Base-by-base conservation (phyloP, 2,113 vertebrate genomes). In the Suncus etruscus region DNA sequence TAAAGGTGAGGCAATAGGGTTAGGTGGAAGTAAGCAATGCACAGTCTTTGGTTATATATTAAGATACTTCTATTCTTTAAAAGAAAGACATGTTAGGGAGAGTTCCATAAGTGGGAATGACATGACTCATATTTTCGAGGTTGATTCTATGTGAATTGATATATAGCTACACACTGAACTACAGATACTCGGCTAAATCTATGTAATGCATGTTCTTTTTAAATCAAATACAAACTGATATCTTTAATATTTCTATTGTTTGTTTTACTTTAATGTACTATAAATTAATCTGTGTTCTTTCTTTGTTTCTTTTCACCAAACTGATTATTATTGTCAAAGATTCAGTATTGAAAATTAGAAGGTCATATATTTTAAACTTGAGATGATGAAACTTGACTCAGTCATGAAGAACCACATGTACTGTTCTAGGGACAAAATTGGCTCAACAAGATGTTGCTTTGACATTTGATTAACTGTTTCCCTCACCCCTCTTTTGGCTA, bases 401-500 rank as follows among this genome's bases (percentile, higher is more conserved):
- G 25, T 74, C 58, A 94, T 88, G 58, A 89, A 91, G 90, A 95
- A 95, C 84, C 31, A 77, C 78, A 77, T 81, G 91, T 95, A 89
- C 86, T 94, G 94, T 93, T n/a, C 81, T 58, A 74, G 72, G 83
- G 78, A 93, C 51, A 93, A 75, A 95, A 91, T 65, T 95, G 92
- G 32, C 74, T 92, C 78, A 58, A 61, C 61, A 51, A 63, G 78
- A 80, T 95, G 90, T 68, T 95, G 77, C 81, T 94, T 93, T 96
- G 95, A 94, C 91, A 96, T 96, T 93, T 96, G 94, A 92, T 94
- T 83, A 90, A 80, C 70, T 93, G 81, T 48, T 31, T 15, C 82
- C 20, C 32, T 85, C 83, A 63, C 66, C 48, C 18, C 8, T 58
- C 32, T 72, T 89, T 92, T 84, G 84, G 77, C 90, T 93, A 84